Evolutionary conservation across 2,797 vertebrate genomes (phyloP).

Genomic region (Semaprochilodus insignis): DNA sequence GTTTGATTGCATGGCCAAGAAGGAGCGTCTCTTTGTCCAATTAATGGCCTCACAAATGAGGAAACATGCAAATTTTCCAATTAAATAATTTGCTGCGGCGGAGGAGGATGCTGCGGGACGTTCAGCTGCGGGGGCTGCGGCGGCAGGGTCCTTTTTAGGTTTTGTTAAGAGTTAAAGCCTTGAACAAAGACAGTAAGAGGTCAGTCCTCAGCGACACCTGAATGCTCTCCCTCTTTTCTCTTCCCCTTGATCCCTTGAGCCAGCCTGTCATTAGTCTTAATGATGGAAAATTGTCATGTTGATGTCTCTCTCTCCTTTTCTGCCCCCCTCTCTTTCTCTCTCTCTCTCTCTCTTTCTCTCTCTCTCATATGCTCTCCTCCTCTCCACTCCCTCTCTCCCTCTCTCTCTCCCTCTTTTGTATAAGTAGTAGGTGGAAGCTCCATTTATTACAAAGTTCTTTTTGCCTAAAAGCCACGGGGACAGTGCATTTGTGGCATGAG

Average conservation of each 20-base stretch:
- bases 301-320: slow-evolving; percentile 95
- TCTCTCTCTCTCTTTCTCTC: slow-evolving; percentile 83
- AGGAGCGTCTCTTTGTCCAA: slow-evolving; percentile 87
- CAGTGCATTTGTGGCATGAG: slow-evolving; percentile 98
- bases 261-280: slow-evolving; percentile 99
- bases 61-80: slow-evolving; percentile 95
- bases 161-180: slow-evolving; percentile 98
- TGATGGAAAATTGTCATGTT: slow-evolving; percentile 99
- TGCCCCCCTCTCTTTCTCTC: slow-evolving; percentile 43
- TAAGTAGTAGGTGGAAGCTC: slow-evolving; percentile 99
- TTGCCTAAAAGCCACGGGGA: slow-evolving; percentile 98
- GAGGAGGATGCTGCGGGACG: slow-evolving; percentile 86
- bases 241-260: slow-evolving; percentile 98
- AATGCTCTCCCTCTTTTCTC: slow-evolving; percentile 96
- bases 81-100: slow-evolving; percentile 89
- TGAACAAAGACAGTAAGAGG: slow-evolving; percentile 99
- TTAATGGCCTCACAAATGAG: slow-evolving; percentile 88
- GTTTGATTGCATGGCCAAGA: slow-evolving; percentile 88
- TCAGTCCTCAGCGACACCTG: slow-evolving; percentile 99
- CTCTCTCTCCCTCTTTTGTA: slow-evolving; percentile 80
- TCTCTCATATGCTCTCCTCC: slow-evolving; percentile 78
- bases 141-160: slow-evolving; percentile 82
- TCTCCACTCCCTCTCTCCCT: slow-evolving; percentile 2
- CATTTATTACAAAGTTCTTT: slow-evolving; percentile 99
- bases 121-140: slow-evolving; percentile 86